Percentiles rank a stretch among this genome's conserved stretches.
These are phyloP conservation scores for Thereva unica DNA, from an alignment of 2,888 invertebrate genomes.

Conservation along the genomic window DNA sequence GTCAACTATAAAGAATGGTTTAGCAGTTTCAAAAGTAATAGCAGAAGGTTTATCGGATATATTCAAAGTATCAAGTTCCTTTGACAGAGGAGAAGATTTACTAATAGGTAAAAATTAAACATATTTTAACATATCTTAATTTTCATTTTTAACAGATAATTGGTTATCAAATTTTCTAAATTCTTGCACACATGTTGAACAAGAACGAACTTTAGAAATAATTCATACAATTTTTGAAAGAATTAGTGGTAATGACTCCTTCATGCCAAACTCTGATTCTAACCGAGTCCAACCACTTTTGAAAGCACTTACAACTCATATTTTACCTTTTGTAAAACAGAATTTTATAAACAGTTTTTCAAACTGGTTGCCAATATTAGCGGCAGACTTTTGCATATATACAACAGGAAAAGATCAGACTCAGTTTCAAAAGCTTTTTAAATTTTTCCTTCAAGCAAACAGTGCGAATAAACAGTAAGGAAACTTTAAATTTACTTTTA, in stretches of 20 bases:
- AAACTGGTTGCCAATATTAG: conserved; percentile 51
- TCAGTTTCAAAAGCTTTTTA: conserved; percentile 49
- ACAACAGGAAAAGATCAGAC: conserved; percentile 43
- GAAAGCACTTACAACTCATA: conserved; percentile 50
- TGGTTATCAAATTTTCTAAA: conserved; percentile 55
- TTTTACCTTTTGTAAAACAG: conserved; percentile 53
- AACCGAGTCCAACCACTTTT: conserved; percentile 39
- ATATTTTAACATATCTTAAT: background rate
- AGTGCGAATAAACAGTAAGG: conserved; percentile 49
- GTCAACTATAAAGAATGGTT: conserved; percentile 48
- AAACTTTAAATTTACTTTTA: background rate
- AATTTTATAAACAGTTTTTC: conserved; percentile 51
- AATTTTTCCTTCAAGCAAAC: conserved; percentile 48
- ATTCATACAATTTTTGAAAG: conserved; percentile 51
- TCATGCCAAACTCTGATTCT: background rate
- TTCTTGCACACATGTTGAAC: conserved; percentile 50
- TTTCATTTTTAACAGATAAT: conserved; percentile 44
- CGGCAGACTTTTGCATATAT: conserved; percentile 52
- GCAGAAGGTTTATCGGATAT: conserved; percentile 50
- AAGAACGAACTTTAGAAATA: conserved; percentile 53
- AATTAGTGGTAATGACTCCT: conserved; percentile 40
- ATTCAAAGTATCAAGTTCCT: conserved; percentile 50
- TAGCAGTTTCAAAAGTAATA: conserved; percentile 49
- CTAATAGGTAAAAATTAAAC: conserved; percentile 45
- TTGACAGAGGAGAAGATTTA: conserved; percentile 51